These are phyloP conservation scores for Tarsius wallacei DNA, from an alignment of 2,797 vertebrate species.

Conservation along the genomic window DNA sequence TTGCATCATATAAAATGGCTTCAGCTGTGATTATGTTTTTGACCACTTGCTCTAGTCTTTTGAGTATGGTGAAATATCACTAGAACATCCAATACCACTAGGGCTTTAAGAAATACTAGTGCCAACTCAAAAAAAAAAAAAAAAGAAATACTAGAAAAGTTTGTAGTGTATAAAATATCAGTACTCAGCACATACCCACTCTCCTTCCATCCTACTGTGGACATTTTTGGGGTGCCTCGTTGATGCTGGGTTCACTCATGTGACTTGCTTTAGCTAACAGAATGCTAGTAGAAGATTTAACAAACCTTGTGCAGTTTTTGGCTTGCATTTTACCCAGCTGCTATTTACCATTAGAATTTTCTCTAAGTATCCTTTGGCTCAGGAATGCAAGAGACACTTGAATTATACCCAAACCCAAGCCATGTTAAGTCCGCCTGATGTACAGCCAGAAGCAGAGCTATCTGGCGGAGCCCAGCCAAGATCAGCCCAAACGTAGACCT, in stretches of 20 bases:
- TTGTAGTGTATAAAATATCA: not conserved
- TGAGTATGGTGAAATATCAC: not conserved
- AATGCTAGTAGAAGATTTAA: not conserved
- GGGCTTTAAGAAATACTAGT: not conserved
- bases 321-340: not conserved
- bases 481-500: not conserved
- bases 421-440: not conserved
- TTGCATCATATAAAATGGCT: not conserved
- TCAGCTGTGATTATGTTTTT: not conserved
- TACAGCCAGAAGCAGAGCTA: not conserved
- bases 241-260: not conserved
- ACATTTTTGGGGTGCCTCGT: not conserved
- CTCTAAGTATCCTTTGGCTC: not conserved
- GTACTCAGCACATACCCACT: not conserved
- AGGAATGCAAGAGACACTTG: not conserved
- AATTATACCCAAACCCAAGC: not conserved
- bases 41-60: not conserved
- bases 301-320: not conserved
- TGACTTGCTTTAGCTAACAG: not conserved
- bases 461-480: not conserved
- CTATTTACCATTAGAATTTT: not conserved
- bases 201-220: not conserved
- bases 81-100: not conserved
- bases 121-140: too few relatives aligned
- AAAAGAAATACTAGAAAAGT: not conserved